A percentile compares a stretch with the other conserved stretches of the same genome.
Conservation (phyloP, 1,140 invertebrate genomes). For the Macrosteles quadrilineatus region DNA sequence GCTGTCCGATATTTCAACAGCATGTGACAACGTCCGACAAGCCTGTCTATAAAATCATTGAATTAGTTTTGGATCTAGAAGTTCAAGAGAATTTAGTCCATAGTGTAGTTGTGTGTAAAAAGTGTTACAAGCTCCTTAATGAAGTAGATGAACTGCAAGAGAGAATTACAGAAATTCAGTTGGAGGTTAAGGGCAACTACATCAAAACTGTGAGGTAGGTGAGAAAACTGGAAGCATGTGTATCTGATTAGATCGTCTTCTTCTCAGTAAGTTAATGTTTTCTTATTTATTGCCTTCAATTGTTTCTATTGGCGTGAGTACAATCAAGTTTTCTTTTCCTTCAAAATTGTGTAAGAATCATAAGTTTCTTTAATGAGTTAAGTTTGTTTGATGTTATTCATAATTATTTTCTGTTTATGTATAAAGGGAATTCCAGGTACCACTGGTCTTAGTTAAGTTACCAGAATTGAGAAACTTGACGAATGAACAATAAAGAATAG, state of each 20-base stretch:
- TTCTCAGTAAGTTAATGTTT: background rate
- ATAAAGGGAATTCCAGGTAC: too few species aligned
- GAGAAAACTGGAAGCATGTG: too few species aligned
- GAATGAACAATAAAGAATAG: too few species aligned
- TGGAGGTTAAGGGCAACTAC: slow-evolving; percentile 52
- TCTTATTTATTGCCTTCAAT: slow-evolving; percentile 52
- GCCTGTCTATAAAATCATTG: slow-evolving; percentile 53
- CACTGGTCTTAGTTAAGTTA: too few species aligned
- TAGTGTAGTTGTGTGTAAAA: slow-evolving; percentile 61
- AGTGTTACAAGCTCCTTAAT: slow-evolving; percentile 62
- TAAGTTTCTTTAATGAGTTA: too few species aligned
- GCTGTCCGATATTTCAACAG: slow-evolving; percentile 55
- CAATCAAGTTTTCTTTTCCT: slow-evolving; percentile 14
- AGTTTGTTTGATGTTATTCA: too few species aligned
- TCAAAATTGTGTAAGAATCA: slow-evolving; percentile 24
- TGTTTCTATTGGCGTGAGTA: slow-evolving; percentile 45
- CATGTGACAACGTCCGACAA: slow-evolving; percentile 50
- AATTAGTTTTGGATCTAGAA: slow-evolving; percentile 53
- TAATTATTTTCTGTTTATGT: too few species aligned
- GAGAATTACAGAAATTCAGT: slow-evolving; percentile 54
- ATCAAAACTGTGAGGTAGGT: slow-evolving; percentile 51
- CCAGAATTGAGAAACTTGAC: too few species aligned
- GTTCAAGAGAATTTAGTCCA: slow-evolving; percentile 54
- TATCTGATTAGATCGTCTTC: slow-evolving; percentile 37
- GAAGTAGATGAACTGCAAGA: slow-evolving; percentile 62